phyloP scores from a whole-genome alignment of 30 jellyfish, hydroid and myxozoan genomes.

The Hydractinia echinata region DNA sequence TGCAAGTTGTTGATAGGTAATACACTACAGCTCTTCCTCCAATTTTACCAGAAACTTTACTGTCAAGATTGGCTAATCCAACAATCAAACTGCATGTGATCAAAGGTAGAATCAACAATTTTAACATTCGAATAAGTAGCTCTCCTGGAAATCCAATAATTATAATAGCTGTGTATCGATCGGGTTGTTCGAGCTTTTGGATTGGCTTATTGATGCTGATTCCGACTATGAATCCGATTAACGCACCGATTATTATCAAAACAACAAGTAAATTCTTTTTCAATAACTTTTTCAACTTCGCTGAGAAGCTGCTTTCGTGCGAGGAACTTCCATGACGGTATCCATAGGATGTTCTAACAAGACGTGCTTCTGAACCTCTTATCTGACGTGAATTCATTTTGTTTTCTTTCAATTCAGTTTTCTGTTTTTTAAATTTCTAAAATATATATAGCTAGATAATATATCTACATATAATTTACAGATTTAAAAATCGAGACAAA shows the following conservation, averaged over 20 bases:
- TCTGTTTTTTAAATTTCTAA: too few relatives aligned
- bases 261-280: slow-evolving; percentile 61
- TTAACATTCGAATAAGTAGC: slow-evolving; percentile 60
- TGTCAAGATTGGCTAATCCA: slow-evolving; percentile 73
- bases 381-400: too few relatives aligned
- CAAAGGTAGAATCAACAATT: slow-evolving; percentile 75
- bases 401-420: too few relatives aligned
- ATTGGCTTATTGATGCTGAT: slow-evolving; percentile 50
- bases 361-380: too few relatives aligned
- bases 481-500: too few relatives aligned
- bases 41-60: slow-evolving; percentile 72
- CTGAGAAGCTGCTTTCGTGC: too few relatives aligned
- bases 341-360: too few relatives aligned
- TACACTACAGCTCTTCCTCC: slow-evolving; percentile 82
- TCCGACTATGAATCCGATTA: slow-evolving; percentile 75
- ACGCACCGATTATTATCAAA: slow-evolving; percentile 56
- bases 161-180: slow-evolving; percentile 55
- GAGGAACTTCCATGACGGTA: too few relatives aligned
- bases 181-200: slow-evolving; percentile 69
- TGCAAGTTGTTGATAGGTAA: slow-evolving; percentile 65
- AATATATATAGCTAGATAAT: too few relatives aligned
- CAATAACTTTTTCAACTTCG: slow-evolving; percentile 4
- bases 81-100: slow-evolving; percentile 78
- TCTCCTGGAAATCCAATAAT: slow-evolving; percentile 92
- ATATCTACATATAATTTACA: too few relatives aligned